Base-by-base conservation (phyloP, 2,888 invertebrate species). In the Carcina quercana region DNA sequence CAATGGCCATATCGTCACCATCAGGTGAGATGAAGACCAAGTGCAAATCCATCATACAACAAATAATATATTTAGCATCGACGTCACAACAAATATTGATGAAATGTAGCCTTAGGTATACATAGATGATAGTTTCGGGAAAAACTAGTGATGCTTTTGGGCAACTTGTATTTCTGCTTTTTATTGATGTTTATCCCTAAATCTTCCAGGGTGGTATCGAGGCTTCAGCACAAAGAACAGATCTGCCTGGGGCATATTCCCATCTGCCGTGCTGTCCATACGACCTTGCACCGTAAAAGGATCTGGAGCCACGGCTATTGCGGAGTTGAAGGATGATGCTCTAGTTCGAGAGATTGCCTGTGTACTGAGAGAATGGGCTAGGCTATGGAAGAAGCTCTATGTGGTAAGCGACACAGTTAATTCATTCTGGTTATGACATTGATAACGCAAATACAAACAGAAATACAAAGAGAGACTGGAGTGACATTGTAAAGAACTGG, bases 331-430 rank as follows among this genome's bases (percentile, higher is more conserved):
- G 48, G 95, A 95, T 54, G 97, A 97, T 79, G 90, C 94, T 0
- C 89, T 96, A n/a, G 94, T 96, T 1, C 87, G 91, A 30, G 97
- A 97, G 80, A 95, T 96, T 32, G 94, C 95, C 0, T 90, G 94
- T 43, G 96, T 96, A 0, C 82, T 97, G 25, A 84, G 96, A 59
- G 97, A 97, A 89, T 97, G 97, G 97, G 93, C 92, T 10, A 87
- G 92, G 45, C 91, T 95, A 43, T 97, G 97, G 97, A 96, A 96
- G 63, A 91, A 90, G 48, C 87, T 96, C 26, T 97, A 92, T 86
- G 92, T 96, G 87, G 96, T 96, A 79, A 80, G 91, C 82, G 36
- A 43, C 42, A 34, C n/a, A n/a, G n/a, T n/a, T n/a, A n/a, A n/a
- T n/a, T n/a, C n/a, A n/a, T n/a, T n/a, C n/a, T n/a, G n/a, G n/a